Base-by-base conservation (phyloP, 2,888 invertebrate genomes). In the Pocota personata region DNA sequence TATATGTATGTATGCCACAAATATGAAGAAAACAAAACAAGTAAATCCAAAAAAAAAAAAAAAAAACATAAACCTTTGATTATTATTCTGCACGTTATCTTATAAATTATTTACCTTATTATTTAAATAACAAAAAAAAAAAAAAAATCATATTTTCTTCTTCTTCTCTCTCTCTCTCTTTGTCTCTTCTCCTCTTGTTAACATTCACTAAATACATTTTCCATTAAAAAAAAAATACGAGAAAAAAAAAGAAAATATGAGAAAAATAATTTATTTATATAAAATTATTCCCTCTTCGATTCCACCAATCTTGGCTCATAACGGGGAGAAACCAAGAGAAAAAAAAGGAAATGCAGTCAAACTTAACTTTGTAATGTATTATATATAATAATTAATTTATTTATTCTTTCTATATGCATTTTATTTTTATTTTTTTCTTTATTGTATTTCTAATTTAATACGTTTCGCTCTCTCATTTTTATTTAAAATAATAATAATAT, bases 301-400 rank as follows among this genome's bases (percentile, higher is more conserved):
- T 64, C 21, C 3, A 10, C 55, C 52, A 21, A 55, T 30, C 32
- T n/a, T 69, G 19, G 4, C 16, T 27, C 21, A 30, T 8, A 46
- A 32, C 55, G 6, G 30, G 43, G 50, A 43, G 32, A 64, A 46
- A 50, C 32, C 6, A 52, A 12, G 24, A 16, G 16, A 21, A 10
- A 24, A 64, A 48, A 64, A 75, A 76, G 43, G 60, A 86, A 86
- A 86, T 86, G 86, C 86, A 86, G 86, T 86, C 86, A 86, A 86
- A 86, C 86, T 86, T 86, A 86, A 86, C 82, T 62, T 82, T 58
- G 75, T 80, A 84, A 52, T 69, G 57, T 48, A 32, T 62, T 75
- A n/a, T 57, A 16, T 55, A 46, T 43, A 72, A 52, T 72, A 60
- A 62, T 79, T 78, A 55, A 67, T 67, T 80, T 8, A 73, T 75